These are phyloP conservation scores for Sitobion miscanthi DNA, from an alignment of 1,140 invertebrate species.

Conservation along the genomic window DNA sequence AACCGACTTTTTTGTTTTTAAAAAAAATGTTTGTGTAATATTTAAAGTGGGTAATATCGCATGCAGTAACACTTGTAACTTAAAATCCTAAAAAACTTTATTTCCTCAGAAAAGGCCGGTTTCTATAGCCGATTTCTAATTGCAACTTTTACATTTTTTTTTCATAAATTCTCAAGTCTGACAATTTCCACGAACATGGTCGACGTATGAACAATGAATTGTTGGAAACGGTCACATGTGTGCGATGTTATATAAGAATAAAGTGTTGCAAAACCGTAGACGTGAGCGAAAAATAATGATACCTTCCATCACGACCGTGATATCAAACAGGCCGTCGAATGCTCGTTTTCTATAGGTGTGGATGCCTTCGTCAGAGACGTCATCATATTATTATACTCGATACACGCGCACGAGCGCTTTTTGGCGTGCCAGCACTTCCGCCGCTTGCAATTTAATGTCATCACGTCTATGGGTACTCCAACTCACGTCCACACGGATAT, in stretches of 20 bases:
- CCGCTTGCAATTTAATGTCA: background rate
- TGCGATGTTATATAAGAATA: background rate
- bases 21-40: background rate
- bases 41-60: background rate
- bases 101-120: too few relatives aligned
- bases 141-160: background rate
- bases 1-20: background rate
- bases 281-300: background rate
- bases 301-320: background rate
- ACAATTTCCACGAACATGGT: background rate
- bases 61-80: background rate
- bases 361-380: background rate
- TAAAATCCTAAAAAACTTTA: background rate
- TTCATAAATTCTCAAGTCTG: background rate
- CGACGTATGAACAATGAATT: background rate
- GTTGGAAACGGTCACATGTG: background rate
- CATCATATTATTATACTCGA: too few relatives aligned
- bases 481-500: background rate
- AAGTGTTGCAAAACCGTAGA: background rate
- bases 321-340: background rate
- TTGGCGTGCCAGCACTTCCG: background rate
- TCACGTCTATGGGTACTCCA: background rate
- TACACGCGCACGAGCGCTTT: too few relatives aligned
- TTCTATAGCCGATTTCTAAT: too few relatives aligned
- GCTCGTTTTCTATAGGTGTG: background rate